Conservation (phyloP, 1,140 invertebrate genomes). For the Homarus americanus region DNA sequence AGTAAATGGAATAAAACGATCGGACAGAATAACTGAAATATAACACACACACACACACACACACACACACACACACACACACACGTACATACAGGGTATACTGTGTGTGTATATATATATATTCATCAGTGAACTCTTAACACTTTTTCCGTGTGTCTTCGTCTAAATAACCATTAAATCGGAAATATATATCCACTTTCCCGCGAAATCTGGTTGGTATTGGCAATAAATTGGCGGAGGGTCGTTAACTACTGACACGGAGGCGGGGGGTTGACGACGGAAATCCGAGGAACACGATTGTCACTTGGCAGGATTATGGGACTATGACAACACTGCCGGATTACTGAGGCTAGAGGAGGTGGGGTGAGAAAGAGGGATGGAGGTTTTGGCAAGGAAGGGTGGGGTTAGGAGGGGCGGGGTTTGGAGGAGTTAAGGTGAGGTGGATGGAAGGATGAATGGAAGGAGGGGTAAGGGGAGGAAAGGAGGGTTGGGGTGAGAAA, state of each 20-base stretch:
- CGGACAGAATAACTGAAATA: neutral
- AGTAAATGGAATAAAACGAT: too few species aligned
- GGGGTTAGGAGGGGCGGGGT: constrained; percentile 2
- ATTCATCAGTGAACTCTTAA: too few species aligned
- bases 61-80: too few species aligned
- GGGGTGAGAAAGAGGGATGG: neutral
- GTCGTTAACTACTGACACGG: constrained; percentile 16
- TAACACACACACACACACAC: neutral
- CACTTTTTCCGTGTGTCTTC: too few species aligned
- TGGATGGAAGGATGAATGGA: neutral
- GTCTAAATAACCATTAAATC: neutral
- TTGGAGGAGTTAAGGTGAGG: neutral
- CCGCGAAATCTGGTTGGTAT: neutral
- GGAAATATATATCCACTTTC: neutral
- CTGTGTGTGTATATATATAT: too few species aligned
- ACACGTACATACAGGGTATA: too few species aligned
- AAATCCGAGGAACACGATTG: constrained; percentile 56
- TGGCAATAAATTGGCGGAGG: neutral
- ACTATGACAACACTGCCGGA: constrained; percentile 60
- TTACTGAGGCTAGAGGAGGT: constrained; percentile 15
- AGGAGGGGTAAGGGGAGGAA: neutral
- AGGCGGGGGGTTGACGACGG: neutral
- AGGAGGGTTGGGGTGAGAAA: neutral
- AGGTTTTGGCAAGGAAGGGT: neutral
- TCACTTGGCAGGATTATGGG: constrained; percentile 47